Conservation (phyloP, 2,888 invertebrate species). For the Drosophila prostipennis region DNA sequence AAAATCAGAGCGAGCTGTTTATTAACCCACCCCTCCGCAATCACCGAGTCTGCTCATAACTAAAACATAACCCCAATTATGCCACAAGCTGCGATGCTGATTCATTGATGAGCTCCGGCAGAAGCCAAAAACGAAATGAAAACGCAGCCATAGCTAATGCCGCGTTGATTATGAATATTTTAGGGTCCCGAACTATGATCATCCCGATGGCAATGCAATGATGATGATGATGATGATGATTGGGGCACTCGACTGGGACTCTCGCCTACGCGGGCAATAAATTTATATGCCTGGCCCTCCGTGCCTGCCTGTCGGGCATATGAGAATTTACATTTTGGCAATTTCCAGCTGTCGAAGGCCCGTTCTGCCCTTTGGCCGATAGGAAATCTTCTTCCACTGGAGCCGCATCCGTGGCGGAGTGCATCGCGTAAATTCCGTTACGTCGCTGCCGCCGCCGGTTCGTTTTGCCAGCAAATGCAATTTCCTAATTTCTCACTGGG, state of each 20-base stretch:
- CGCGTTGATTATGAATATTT: constrained; percentile 74
- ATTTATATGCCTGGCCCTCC: constrained; percentile 59
- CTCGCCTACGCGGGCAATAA: constrained; percentile 68
- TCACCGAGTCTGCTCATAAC: constrained; percentile 27
- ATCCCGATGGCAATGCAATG: constrained; percentile 18
- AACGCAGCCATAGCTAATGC: constrained; percentile 60
- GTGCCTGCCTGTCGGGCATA: constrained; percentile 47
- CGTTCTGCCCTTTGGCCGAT: constrained; percentile 24
- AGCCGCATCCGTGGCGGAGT: neutral
- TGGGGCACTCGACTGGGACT: constrained; percentile 22
- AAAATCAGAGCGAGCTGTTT: constrained; percentile 9
- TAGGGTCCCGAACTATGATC: constrained; percentile 45
- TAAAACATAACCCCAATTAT: constrained; percentile 49
- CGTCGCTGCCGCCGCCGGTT: constrained; percentile 51
- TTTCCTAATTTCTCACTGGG: constrained; percentile 82
- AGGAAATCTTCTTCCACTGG: constrained; percentile 55
- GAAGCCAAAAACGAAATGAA: constrained; percentile 43
- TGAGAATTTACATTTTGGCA: constrained; percentile 82
- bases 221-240: constrained; percentile 17
- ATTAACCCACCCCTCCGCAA: constrained; percentile 5
- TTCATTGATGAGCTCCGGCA: constrained; percentile 28
- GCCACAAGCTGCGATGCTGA: constrained; percentile 38
- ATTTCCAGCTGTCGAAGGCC: constrained; percentile 76
- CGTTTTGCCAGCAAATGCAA: constrained; percentile 73
- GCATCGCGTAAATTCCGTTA: constrained; percentile 66